Evolutionary conservation across 1,140 invertebrate species (phyloP), one percentile per base, ranked within the genome.

Genomic region (Drusus annulatus): DNA sequence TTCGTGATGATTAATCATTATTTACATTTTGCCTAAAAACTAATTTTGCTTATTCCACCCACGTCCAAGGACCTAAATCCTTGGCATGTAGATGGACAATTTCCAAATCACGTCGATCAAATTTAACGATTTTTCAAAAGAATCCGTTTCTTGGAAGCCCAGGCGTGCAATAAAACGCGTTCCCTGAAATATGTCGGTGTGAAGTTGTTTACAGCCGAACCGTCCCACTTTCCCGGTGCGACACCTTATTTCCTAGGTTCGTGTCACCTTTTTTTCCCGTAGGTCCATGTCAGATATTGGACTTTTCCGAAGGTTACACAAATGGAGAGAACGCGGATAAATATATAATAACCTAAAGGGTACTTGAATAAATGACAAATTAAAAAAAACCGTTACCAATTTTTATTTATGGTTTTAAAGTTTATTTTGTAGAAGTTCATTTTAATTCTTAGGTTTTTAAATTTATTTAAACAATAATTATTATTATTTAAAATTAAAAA

Each of bases 101-200:
- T 45, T 50, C 31, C 36, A 50, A 69, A 69, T 69, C 65, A 15
- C 31, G 65, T 69, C 65, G 36, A 69, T 69, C 65, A 69, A n/a
- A 21, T 69, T 69, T 69, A 50, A 69, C 65, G 65, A 51, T 69
- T 50, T 69, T n/a, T 69, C 65, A 69, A 69, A 69, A 69, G 65
- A 13, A 3, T 16, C 65, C 65, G 65, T 19, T 69, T 50, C 16
- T 8, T 54, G 10, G 7, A 54, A 16, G 23, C 69, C 69, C 50
- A 15, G 13, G 69, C 21, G 69, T 74, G 23, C 51, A 74, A 56
- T 74, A 74, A 74, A 74, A 54, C 69, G 69, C 23, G 23, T 71
- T 21, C 69, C 69, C 50, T 54, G 52, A 74, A 74, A 74, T 56
- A 74, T 56, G 69, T 52, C 21, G 23, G 69, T 56, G 50, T 74